Evolutionary conservation across 37 sponge, comb jelly and placozoan genomes (phyloP).

Genomic region (Petrosia ficiformis): DNA sequence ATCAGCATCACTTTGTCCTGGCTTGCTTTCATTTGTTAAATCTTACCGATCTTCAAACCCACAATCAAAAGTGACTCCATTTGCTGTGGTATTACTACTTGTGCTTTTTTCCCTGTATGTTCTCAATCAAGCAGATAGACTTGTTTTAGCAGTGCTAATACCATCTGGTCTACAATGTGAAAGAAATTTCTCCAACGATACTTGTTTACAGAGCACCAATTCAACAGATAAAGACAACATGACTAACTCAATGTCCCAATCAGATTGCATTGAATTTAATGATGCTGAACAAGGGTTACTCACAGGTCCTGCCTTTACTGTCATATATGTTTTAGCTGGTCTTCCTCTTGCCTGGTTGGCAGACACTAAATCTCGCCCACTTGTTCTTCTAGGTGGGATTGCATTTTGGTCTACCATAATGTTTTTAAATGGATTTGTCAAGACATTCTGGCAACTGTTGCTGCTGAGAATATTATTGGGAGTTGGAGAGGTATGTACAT

Average conservation of each 20-base stretch:
- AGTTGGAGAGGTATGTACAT: constrained; percentile 77
- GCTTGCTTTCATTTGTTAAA: background rate
- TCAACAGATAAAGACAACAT: background rate
- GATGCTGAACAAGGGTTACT: constrained; percentile 78
- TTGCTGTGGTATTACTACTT: constrained; percentile 57
- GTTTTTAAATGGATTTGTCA: constrained; percentile 68
- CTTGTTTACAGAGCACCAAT: background rate
- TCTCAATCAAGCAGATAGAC: constrained; percentile 86
- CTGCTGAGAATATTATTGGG: constrained; percentile 72
- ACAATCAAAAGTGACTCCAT: constrained; percentile 35
- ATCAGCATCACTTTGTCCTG: no score
- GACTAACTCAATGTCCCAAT: no score
- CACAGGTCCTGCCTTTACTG: constrained; percentile 83
- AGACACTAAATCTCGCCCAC: constrained; percentile 61
- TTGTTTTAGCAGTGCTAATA: constrained; percentile 76
- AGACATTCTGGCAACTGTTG: constrained; percentile 69
- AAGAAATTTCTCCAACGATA: constrained; percentile 13
- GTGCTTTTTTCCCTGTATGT: constrained; percentile 69
- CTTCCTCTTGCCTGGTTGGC: constrained; percentile 78
- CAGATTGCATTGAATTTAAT: constrained; percentile 65
- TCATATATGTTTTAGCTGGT: constrained; percentile 82
- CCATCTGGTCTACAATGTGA: constrained; percentile 78
- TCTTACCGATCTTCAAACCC: constrained; percentile 29
- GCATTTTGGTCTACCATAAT: constrained; percentile 75
- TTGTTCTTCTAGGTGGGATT: constrained; percentile 67